Base-by-base conservation (phyloP, 1,140 invertebrate genomes). In the Paracyclopina nana region DNA sequence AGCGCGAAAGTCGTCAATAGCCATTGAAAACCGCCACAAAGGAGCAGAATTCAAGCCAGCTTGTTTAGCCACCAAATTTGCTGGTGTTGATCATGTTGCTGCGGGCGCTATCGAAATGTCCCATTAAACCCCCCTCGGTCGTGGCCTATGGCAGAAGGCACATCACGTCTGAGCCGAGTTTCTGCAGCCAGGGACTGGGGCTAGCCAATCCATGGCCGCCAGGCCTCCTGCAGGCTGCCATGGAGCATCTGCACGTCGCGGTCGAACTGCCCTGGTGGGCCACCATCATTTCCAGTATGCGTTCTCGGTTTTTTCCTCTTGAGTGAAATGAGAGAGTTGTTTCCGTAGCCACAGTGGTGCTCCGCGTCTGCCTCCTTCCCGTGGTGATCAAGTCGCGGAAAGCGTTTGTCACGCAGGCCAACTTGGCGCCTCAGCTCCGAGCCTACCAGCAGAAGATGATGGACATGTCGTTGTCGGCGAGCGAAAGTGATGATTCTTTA, bases 261-360 rank as follows among this genome's bases (percentile, higher is more conserved):
- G 61, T 69, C 12, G 77, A 76, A 57, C 42, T 94, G 12, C 88
- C 90, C 1, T 96, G 90, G 90, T 94, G 87, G 84, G 73, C 63
- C 18, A 62, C 80, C 11, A 94, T 96, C 60, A 65, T 75, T 4
- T 60, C 78, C 48, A 70, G 80, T 80, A 69, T 61, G 60, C 27
- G 25, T 38, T 11, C 14, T 11, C 20, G n/a, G 11, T 4, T 26
- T 3, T 45, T 4, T 44, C 16, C 43, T 4, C 25, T 50, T 20
- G 4, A 24, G 9, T 22, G 25, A 29, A 6, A 42, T 20, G n/a
- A 24, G 6, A 6, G 24, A 0, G 34, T 45, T 46, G 8, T 9
- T 18, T 30, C 8, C 16, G 1, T 38, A 29, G 29, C 24, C 50
- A 30, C 34, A 26, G 16, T 12, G 31, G 18, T 46, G 50, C 18